Evolutionary conservation across 2,113 vertebrate species (phyloP), one percentile per base, ranked within the genome.

Genomic region (Stercorarius parasiticus): DNA sequence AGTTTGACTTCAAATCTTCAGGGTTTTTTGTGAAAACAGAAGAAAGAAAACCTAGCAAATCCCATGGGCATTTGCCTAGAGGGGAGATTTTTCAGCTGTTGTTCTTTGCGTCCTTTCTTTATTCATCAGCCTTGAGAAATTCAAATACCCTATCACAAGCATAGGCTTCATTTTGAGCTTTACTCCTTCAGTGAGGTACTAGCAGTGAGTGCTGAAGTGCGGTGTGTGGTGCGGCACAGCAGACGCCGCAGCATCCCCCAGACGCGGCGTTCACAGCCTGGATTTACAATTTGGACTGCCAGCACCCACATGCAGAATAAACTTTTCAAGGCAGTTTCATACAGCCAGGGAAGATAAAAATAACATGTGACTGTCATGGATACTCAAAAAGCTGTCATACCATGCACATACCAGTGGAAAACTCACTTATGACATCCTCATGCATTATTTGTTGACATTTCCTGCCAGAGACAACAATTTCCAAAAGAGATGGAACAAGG

Each of bases 371-470:
- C 5, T 59, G 56, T 56, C 6, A 7, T 3, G 21, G 56, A 50
- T 50, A 21, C 34, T 76, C 27, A 43, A 27, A 77, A 76, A 82
- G 27, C 52, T 71, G 61, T 58, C 40, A 52, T 5, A 18, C 6
- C 40, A 5, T 20, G 12, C 0, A 0, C 2, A 2, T 43, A 27
- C 13, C 2, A 2, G 14, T 25, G 40, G 40, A 56, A 95, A 96
- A 49, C 10, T 66, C 62, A 3, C 11, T 53, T 53, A 56, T 43
- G 20, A 0, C 10, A 8, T 76, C 34, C 13, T 82, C 40, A 13
- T 20, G 9, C 6, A 18, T 45, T 72, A 34, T 79, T 61, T 93
- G 45, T 58, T 29, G 13, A 49, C 5, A 32, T 72, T 86, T 91
- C 65, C 66, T 78, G n/a, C 50, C 64, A 88, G 74, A 52, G 13